Evolutionary conservation across 92 coral and sea anemone genomes (phyloP), one percentile per base, ranked within the genome.

Genomic region (Siderastrea siderea): DNA sequence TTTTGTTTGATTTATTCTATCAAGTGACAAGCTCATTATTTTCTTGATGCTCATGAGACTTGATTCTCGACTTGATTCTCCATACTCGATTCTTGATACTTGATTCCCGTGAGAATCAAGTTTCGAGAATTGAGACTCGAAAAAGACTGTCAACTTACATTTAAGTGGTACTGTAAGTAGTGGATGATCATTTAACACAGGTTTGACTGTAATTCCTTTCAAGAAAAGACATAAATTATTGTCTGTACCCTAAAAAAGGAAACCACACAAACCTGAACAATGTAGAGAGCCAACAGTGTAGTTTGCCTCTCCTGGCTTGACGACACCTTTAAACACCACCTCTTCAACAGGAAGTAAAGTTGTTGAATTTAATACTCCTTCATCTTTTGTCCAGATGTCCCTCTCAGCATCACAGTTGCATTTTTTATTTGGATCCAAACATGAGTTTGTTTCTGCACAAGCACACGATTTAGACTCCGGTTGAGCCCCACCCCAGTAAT

Each of bases 361-460:
- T 46, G 85, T 82, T 2, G 92, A 93, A 47, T 91, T 91, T 12
- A 95, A 75, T 55, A 59, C 80, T 9, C 98, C 98, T 65, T 62
- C 87, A 64, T 95, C 98, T 38, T 86, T 89, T 48, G 87, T 87
- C 78, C 94, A 80, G 3, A 80, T 77, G 71, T 83, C 62, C 26
- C 12, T 4, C 8, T 70, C 55, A 51, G 98, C 98, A 89, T 95
- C 98, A 62, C 98, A 95, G 92, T 95, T 95, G 47, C 98, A 95
- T 15, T 86, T 81, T 65, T 89, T 83, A 16, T 62, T 43, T 1
- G 67, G 67, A 11, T 83, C 88, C 58, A 78, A 47, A 78, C 98
- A 95, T 8, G 74, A 86, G 1, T 86, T 81, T 61, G 82, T 79
- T 62, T 83, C 86, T 7, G 93, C 91, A 89, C 98, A 95, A 6